phyloP scores from a whole-genome alignment of 2,113 vertebrate species.

The Corythoichthys intestinalis region DNA sequence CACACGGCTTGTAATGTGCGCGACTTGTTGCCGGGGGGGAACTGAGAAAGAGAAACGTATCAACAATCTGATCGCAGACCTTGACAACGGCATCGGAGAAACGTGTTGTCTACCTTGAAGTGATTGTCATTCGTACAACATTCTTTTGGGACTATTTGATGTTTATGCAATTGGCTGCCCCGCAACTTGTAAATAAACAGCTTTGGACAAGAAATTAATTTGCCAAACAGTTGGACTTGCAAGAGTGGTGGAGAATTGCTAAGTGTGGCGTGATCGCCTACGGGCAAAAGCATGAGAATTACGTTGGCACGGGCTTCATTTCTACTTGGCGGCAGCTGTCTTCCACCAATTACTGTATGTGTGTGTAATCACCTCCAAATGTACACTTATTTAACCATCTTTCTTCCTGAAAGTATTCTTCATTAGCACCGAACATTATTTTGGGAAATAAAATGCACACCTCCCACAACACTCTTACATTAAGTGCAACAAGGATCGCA shows the following conservation, averaged over 20 bases:
- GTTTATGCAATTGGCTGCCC: constrained; percentile 28
- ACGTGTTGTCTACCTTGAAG: not conserved
- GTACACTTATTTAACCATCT: not conserved
- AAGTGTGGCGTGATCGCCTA: constrained; percentile 59
- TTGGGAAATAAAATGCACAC: not conserved
- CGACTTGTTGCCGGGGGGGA: not conserved
- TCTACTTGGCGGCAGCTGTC: constrained; percentile 67
- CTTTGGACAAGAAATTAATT: constrained; percentile 47
- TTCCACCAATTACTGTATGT: constrained; percentile 63
- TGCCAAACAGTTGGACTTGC: constrained; percentile 45
- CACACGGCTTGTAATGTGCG: not conserved
- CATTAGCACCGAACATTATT: not conserved
- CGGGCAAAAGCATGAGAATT: constrained; percentile 42
- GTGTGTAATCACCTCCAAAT: constrained; percentile 10
- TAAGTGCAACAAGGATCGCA: no score
- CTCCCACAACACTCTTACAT: not conserved
- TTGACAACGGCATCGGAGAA: not conserved
- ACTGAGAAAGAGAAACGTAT: not conserved
- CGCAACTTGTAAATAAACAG: constrained; percentile 45
- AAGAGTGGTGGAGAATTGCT: constrained; percentile 51
- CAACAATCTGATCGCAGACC: not conserved
- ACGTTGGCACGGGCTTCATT: constrained; percentile 49
- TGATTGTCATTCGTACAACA: not conserved
- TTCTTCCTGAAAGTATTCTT: not conserved
- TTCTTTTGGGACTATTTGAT: constrained; percentile 4